A percentile compares a stretch with the other conserved stretches of the same genome.
These are phyloP conservation scores for Cydia fagiglandana DNA, from an alignment of 1,140 invertebrate genomes.

Conservation along the genomic window DNA sequence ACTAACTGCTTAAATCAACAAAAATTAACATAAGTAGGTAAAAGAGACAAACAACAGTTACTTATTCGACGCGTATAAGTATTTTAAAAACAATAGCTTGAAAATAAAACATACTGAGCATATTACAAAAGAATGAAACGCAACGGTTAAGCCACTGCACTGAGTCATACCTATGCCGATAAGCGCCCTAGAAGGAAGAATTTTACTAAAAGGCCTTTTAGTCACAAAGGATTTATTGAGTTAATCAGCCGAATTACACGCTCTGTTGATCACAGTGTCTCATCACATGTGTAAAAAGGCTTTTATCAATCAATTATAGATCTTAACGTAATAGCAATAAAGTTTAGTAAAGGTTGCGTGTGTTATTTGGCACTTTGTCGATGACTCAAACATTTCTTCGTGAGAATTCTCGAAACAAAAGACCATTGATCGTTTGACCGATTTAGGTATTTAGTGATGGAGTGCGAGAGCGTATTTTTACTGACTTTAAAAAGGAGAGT, in stretches of 20 bases:
- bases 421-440: constrained; percentile 11
- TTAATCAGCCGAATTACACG: constrained; percentile 24
- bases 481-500: neutral
- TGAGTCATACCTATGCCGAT: neutral
- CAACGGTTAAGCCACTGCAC: neutral
- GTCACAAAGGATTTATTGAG: constrained; percentile 15
- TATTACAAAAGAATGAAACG: neutral
- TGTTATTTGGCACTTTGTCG: neutral
- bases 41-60: constrained; percentile 2
- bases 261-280: neutral
- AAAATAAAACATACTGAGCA: neutral
- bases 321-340: neutral
- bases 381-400: constrained; percentile 26
- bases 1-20: neutral
- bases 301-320: neutral
- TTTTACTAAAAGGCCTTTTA: constrained; percentile 1
- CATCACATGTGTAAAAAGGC: neutral
- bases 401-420: constrained; percentile 25
- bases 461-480: neutral
- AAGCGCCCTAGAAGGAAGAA: neutral
- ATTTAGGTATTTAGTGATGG: neutral
- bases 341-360: neutral
- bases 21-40: neutral
- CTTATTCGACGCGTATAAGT: neutral
- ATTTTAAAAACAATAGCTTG: constrained; percentile 4